phyloP scores from a whole-genome alignment of 2,888 invertebrate species.

The Zaprionus bogoriensis region DNA sequence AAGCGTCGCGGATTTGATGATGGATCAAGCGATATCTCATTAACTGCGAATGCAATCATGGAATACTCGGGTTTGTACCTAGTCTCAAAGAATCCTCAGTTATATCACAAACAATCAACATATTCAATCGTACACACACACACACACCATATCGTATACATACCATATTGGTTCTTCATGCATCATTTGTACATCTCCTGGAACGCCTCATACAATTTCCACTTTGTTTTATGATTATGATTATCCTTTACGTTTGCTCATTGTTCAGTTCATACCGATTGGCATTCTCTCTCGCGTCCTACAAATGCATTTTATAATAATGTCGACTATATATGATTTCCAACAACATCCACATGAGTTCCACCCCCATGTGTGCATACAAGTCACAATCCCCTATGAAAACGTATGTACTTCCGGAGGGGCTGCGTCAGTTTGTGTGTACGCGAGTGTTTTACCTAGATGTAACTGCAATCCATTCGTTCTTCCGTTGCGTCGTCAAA shows the following conservation, averaged over 20 bases:
- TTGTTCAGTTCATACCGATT: slow-evolving; percentile 31
- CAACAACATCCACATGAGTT: slow-evolving; percentile 6
- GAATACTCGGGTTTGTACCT: slow-evolving; percentile 90
- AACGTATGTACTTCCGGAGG: slow-evolving; percentile 18
- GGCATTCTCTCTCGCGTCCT: slow-evolving; percentile 25
- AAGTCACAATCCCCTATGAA: neutral
- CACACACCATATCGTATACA: slow-evolving; percentile 42
- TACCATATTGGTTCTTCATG: slow-evolving; percentile 28
- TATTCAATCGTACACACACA: slow-evolving; percentile 39
- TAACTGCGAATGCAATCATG: slow-evolving; percentile 92
- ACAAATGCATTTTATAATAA: neutral
- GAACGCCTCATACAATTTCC: slow-evolving; percentile 31
- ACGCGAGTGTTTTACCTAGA: slow-evolving; percentile 16
- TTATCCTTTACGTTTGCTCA: slow-evolving; percentile 13
- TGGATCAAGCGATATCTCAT: slow-evolving; percentile 92
- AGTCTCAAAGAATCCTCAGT: slow-evolving; percentile 54
- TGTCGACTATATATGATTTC: slow-evolving; percentile 16
- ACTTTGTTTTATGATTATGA: slow-evolving; percentile 4
- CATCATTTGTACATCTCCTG: slow-evolving; percentile 37
- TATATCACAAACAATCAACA: slow-evolving; percentile 39
- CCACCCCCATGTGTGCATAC: slow-evolving; percentile 7
- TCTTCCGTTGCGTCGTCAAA: slow-evolving; percentile 68
- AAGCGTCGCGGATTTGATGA: slow-evolving; percentile 88
- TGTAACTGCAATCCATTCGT: slow-evolving; percentile 38
- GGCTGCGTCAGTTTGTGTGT: slow-evolving; percentile 40